These are phyloP conservation scores for Hemibagrus wyckioides DNA, from an alignment of 2,113 vertebrate genomes.

Conservation along the genomic window DNA sequence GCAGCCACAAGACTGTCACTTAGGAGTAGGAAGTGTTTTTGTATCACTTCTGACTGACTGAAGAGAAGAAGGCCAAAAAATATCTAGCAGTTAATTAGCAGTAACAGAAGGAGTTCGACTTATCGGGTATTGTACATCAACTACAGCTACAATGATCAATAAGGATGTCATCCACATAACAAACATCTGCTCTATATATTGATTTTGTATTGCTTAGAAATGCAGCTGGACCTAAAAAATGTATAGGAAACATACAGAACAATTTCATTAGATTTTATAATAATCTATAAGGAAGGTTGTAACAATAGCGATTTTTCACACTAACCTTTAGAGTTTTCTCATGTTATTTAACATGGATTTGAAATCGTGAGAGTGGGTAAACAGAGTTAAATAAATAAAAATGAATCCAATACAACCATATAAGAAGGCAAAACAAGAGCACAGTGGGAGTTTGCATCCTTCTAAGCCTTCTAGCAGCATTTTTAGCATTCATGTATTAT, in stretches of 20 bases:
- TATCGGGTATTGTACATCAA: not conserved
- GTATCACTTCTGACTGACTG: slow-evolving; percentile 8
- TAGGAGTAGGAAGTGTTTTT: slow-evolving; percentile 23
- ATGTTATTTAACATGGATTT: not conserved
- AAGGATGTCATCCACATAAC: not conserved
- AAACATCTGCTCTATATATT: not conserved
- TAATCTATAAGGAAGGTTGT: not conserved
- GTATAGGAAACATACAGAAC: not conserved
- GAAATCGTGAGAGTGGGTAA: not conserved
- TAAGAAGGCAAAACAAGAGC: not conserved
- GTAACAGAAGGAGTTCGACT: not conserved
- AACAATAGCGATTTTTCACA: not conserved
- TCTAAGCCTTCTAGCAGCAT: not conserved
- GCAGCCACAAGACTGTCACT: not conserved
- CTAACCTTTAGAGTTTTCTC: not conserved
- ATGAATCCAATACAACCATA: not conserved
- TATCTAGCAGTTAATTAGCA: slow-evolving; percentile 13
- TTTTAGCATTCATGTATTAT: not conserved
- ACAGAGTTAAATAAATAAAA: not conserved
- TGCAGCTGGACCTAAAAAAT: no score
- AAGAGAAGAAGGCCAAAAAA: not conserved
- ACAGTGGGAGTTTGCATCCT: not conserved
- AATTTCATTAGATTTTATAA: not conserved
- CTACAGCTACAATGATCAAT: not conserved
- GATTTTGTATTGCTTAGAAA: not conserved